These are phyloP conservation scores for Vireo griseus DNA, from an alignment of 2,797 vertebrate species.

Conservation along the genomic window DNA sequence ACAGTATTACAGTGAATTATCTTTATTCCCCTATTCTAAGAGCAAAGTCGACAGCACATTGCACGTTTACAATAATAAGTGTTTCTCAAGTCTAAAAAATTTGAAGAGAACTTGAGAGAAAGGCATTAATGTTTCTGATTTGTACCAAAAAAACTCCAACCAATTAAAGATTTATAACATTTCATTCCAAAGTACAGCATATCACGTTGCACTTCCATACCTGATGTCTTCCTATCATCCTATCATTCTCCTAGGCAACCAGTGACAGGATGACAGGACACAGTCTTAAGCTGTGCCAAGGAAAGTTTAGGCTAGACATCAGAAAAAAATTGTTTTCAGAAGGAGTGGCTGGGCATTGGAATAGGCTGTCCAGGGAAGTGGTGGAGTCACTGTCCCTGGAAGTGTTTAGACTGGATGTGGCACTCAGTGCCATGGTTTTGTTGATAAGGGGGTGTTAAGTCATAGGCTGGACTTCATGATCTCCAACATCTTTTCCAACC, in stretches of 20 bases:
- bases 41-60: background rate
- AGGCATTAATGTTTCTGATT: background rate
- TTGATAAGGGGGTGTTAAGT: accelerated
- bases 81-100: background rate
- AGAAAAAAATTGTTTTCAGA: background rate
- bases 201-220: background rate
- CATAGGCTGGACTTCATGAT: too few species aligned
- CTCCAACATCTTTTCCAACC: background rate
- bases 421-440: background rate
- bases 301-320: background rate
- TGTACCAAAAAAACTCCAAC: background rate
- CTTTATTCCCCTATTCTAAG: background rate
- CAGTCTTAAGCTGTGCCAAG: background rate
- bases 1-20: background rate
- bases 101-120: background rate
- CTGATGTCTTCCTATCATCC: background rate
- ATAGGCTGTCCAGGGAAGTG: background rate
- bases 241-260: background rate
- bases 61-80: background rate
- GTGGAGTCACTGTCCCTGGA: background rate
- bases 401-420: background rate
- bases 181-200: background rate
- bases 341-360: background rate
- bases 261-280: accelerated
- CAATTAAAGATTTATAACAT: background rate